phyloP scores from a whole-genome alignment of 2,888 invertebrate genomes.

The Physocephala rufipes region DNA sequence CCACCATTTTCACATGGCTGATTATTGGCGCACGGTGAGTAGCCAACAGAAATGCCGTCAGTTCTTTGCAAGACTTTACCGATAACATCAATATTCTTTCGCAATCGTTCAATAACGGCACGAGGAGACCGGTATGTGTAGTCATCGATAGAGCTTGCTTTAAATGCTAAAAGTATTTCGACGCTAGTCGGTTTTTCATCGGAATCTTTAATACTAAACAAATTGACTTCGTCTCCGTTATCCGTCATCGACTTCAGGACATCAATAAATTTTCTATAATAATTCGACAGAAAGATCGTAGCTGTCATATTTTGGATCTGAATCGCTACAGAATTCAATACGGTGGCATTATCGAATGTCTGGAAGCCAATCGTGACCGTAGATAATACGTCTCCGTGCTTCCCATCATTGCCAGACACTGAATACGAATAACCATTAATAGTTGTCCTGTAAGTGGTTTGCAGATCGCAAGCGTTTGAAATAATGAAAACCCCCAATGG shows the following conservation, averaged over 20 bases:
- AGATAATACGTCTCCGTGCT: slow-evolving; percentile 86
- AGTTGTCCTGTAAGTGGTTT: slow-evolving; percentile 74
- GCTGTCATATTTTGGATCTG: slow-evolving; percentile 79
- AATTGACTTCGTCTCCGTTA: slow-evolving; percentile 71
- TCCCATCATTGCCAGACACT: slow-evolving; percentile 89
- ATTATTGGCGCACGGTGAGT: slow-evolving; percentile 74
- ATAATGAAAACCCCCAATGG: slow-evolving; percentile 74
- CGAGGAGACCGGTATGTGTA: slow-evolving; percentile 72
- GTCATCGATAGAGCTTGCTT: slow-evolving; percentile 54
- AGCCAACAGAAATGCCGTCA: slow-evolving; percentile 74
- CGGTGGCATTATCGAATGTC: slow-evolving; percentile 80
- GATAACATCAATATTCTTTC: slow-evolving; percentile 73
- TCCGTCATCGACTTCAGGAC: slow-evolving; percentile 73
- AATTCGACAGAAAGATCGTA: slow-evolving; percentile 77
- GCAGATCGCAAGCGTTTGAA: slow-evolving; percentile 80
- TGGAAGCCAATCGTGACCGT: slow-evolving; percentile 85
- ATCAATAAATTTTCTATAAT: slow-evolving; percentile 79
- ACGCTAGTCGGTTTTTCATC: slow-evolving; percentile 66
- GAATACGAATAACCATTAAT: slow-evolving; percentile 82
- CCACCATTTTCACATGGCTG: slow-evolving; percentile 82
- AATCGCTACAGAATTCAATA: slow-evolving; percentile 84
- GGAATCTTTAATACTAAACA: slow-evolving; percentile 78
- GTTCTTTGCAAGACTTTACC: slow-evolving; percentile 70
- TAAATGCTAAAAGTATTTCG: slow-evolving; percentile 78
- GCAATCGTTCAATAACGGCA: slow-evolving; percentile 73